Evolutionary conservation across 2,113 vertebrate genomes (phyloP).

Genomic region (Melanostigma gelatinosum): DNA sequence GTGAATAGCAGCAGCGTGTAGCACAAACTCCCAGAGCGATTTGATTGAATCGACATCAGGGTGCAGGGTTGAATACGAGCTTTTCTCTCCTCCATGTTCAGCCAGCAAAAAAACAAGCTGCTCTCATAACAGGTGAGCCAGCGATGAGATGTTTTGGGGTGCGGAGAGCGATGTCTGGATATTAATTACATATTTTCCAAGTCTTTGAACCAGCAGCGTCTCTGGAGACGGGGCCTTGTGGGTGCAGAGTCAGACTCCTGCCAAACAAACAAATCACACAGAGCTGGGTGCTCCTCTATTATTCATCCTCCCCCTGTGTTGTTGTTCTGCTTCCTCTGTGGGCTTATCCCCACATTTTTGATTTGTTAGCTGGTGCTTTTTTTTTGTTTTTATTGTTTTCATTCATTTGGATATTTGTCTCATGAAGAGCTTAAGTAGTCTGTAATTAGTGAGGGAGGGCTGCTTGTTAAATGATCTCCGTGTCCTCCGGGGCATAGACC

Average conservation of each 20-base stretch:
- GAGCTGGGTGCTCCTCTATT: conserved; percentile 15
- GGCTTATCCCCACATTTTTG: conserved; percentile 23
- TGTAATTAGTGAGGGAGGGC: conserved; percentile 61
- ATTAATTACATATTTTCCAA: conserved; percentile 53
- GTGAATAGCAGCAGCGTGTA: not conserved
- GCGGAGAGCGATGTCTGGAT: conserved; percentile 20
- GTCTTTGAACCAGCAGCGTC: conserved; percentile 41
- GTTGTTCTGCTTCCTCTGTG: conserved; percentile 33
- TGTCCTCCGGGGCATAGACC: conserved; percentile 69
- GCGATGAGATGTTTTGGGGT: conserved; percentile 2
- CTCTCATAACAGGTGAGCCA: conserved; percentile 24
- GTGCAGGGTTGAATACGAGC: conserved; percentile 16
- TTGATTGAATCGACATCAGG: conserved; percentile 13
- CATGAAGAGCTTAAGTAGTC: conserved; percentile 72
- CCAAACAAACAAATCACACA: conserved; percentile 39
- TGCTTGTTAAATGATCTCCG: conserved; percentile 76
- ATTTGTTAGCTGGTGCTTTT: conserved; percentile 21
- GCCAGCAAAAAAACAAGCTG: not conserved
- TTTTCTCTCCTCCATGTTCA: conserved; percentile 20
- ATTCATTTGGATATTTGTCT: conserved; percentile 63
- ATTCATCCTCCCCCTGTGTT: conserved; percentile 20
- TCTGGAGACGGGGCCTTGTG: conserved; percentile 19
- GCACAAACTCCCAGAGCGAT: not conserved
- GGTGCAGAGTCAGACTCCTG: conserved; percentile 21
- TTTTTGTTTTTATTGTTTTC: conserved; percentile 31